phyloP scores from a whole-genome alignment of 2,797 vertebrate genomes.

The Gephyroberyx darwinii region DNA sequence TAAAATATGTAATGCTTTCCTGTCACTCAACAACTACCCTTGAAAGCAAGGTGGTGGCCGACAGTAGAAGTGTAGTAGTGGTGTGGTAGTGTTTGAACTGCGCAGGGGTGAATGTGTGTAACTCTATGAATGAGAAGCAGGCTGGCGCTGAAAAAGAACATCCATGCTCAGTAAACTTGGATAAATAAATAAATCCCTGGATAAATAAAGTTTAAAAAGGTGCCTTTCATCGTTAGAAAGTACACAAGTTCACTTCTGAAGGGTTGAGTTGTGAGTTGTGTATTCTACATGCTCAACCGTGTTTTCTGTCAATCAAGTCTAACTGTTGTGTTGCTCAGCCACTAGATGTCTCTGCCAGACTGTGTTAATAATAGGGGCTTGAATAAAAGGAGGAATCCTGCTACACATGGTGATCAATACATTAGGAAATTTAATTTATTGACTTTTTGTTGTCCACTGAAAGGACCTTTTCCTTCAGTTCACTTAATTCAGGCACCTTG shows the following conservation, averaged over 20 bases:
- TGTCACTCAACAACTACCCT: too few relatives aligned
- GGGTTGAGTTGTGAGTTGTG: not conserved
- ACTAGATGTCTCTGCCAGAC: slow-evolving; percentile 76
- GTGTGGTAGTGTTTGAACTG: too few relatives aligned
- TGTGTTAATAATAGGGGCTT: slow-evolving; percentile 17
- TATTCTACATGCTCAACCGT: not conserved
- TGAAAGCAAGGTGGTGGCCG: too few relatives aligned
- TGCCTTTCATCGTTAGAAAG: not conserved
- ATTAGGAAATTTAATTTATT: not conserved
- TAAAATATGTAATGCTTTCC: too few relatives aligned
- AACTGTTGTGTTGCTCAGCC: slow-evolving; percentile 35
- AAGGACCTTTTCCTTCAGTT: not conserved
- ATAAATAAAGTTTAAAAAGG: too few relatives aligned
- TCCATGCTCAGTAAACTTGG: too few relatives aligned
- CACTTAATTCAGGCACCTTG: not conserved
- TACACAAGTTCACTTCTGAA: not conserved
- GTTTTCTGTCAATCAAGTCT: not conserved
- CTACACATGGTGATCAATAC: slow-evolving; percentile 18
- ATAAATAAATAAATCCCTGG: too few relatives aligned
- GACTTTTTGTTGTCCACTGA: not conserved
- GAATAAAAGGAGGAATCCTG: not conserved
- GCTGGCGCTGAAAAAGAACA: too few relatives aligned
- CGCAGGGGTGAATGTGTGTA: too few relatives aligned
- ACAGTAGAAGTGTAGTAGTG: too few relatives aligned
- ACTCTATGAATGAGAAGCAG: too few relatives aligned